These are phyloP conservation scores for Semotilus atromaculatus DNA, from an alignment of 2,797 vertebrate species.

Conservation along the genomic window DNA sequence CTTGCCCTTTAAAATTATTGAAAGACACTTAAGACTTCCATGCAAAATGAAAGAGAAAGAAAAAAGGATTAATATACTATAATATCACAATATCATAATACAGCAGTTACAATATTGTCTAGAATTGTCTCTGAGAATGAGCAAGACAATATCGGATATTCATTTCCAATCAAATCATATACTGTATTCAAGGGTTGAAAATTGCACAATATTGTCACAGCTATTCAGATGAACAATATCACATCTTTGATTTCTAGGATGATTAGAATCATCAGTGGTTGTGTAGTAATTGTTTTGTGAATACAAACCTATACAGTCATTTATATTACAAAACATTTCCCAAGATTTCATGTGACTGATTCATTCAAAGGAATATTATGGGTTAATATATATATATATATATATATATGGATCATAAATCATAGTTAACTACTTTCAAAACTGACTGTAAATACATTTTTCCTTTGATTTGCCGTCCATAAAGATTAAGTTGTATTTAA, in stretches of 20 bases:
- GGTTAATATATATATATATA: background rate
- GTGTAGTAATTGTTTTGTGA: background rate
- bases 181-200: constrained; percentile 36
- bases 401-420: background rate
- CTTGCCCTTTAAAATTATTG: constrained; percentile 12
- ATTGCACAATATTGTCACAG: constrained; percentile 50
- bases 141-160: constrained; percentile 29
- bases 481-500: background rate
- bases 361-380: background rate
- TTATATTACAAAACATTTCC: background rate
- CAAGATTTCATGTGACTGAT: background rate
- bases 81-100: constrained; percentile 43
- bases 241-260: constrained; percentile 13
- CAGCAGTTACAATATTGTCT: constrained; percentile 59
- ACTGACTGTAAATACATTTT: background rate
- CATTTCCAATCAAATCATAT: constrained; percentile 21
- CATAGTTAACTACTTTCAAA: background rate
- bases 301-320: background rate
- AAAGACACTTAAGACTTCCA: constrained; percentile 57
- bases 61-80: background rate
- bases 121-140: constrained; percentile 17
- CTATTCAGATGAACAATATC: constrained; percentile 15
- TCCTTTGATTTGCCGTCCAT: background rate
- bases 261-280: constrained; percentile 40
- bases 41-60: constrained; percentile 48